These are phyloP conservation scores for Enteromius anoplus DNA, from an alignment of 2,797 vertebrate species.

Conservation along the genomic window DNA sequence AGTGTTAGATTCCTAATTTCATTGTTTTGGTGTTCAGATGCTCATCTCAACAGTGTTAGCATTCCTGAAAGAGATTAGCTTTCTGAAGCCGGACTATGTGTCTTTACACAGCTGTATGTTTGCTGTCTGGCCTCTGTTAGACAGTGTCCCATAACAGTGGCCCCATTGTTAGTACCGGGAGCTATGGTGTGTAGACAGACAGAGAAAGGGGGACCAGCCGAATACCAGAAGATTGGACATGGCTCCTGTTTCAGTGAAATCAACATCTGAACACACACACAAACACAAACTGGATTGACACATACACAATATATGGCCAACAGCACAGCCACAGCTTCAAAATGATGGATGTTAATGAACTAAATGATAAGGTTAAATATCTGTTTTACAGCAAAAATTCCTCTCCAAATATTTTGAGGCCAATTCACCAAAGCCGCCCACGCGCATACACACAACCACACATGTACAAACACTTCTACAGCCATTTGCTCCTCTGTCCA, in stretches of 20 bases:
- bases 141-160: conserved; percentile 49
- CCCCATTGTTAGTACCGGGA: conserved; percentile 58
- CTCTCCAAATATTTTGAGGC: conserved; percentile 1
- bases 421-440: conserved; percentile 8
- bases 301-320: conserved; percentile 12
- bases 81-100: conserved; percentile 29
- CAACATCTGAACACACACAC: conserved; percentile 32
- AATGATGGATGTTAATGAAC: not conserved
- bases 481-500: conserved; percentile 50
- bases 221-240: conserved; percentile 61
- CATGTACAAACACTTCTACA: conserved; percentile 36
- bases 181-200: conserved; percentile 54
- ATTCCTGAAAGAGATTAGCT: conserved; percentile 35
- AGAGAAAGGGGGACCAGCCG: conserved; percentile 53
- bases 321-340: not conserved
- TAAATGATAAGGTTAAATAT: not conserved
- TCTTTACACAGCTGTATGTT: conserved; percentile 50
- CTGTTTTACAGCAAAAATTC: conserved; percentile 19
- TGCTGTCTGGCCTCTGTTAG: conserved; percentile 46
- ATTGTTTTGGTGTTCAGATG: conserved; percentile 1
- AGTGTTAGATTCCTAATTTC: not conserved
- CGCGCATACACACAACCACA: conserved; percentile 10
- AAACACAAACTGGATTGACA: conserved; percentile 45
- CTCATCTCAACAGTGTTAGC: conserved; percentile 13
- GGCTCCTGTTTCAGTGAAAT: conserved; percentile 60